A percentile compares a stretch with the other conserved stretches of the same genome.
These are phyloP conservation scores for Phylloscopus whistleri DNA, from an alignment of 2,113 vertebrate genomes.

Conservation along the genomic window DNA sequence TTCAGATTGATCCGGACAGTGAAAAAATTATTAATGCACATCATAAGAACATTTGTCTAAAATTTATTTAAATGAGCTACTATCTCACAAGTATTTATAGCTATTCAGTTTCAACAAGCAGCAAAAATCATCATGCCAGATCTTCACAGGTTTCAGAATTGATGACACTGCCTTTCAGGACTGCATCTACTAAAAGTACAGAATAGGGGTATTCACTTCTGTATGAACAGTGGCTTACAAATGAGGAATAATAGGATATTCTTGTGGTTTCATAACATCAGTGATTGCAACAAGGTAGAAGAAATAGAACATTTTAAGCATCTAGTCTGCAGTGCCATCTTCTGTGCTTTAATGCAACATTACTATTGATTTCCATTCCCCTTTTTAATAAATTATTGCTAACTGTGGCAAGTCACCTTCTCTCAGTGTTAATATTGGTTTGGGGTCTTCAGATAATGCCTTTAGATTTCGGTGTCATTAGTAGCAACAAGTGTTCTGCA, in stretches of 20 bases:
- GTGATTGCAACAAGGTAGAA: not conserved
- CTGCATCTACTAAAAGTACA: not conserved
- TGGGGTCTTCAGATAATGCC: not conserved
- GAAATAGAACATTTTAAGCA: not conserved
- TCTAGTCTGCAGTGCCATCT: constrained; percentile 65
- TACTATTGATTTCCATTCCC: not conserved
- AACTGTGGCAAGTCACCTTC: not conserved
- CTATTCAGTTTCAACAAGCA: not conserved
- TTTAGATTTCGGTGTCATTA: not conserved
- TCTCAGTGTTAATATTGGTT: not conserved
- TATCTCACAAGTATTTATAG: not conserved
- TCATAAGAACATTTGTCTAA: not conserved
- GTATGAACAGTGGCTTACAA: not conserved
- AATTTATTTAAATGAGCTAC: not conserved
- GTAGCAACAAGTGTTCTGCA: not conserved
- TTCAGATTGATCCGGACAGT: not conserved
- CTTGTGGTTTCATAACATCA: not conserved
- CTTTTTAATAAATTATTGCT: not conserved
- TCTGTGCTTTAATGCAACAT: constrained; percentile 35
- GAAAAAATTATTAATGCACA: not conserved
- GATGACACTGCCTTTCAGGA: not conserved
- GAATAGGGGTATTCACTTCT: not conserved
- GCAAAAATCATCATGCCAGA: not conserved
- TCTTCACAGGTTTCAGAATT: not conserved
- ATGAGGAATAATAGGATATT: constrained; percentile 6